phyloP scores from a whole-genome alignment of 2,113 vertebrate species.

The Sminthopsis crassicaudata region DNA sequence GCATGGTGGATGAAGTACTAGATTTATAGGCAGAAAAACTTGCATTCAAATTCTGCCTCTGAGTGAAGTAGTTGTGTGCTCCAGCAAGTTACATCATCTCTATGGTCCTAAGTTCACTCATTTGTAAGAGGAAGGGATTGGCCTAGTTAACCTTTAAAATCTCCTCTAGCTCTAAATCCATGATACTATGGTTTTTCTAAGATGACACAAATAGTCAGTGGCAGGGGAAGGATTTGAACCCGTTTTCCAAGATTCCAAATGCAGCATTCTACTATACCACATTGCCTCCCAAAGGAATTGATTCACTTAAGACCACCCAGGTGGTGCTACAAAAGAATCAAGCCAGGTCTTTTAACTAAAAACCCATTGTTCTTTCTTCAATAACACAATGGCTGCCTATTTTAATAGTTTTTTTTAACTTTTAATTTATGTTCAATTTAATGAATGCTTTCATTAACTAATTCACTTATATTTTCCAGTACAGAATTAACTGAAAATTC shows the following conservation, averaged over 20 bases:
- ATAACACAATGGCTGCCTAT: neutral
- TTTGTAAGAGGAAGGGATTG: neutral
- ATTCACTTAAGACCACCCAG: neutral
- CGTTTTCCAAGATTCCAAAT: neutral
- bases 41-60: neutral
- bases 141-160: neutral
- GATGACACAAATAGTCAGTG: neutral
- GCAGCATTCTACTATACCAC: neutral
- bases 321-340: neutral
- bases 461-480: neutral
- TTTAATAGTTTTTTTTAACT: neutral
- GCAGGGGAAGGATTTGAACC: neutral
- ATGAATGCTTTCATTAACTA: neutral
- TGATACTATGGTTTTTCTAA: neutral
- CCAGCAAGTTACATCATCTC: neutral
- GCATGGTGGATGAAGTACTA: neutral
- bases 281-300: neutral
- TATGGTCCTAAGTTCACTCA: neutral
- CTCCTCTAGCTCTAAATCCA: neutral
- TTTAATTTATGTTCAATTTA: neutral
- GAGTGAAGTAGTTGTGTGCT: no score
- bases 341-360: neutral
- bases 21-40: neutral
- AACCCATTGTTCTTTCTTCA: neutral
- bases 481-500: neutral